A percentile compares a stretch with the other conserved stretches of the same genome.
phyloP scores from a whole-genome alignment of 1,140 invertebrate species.

The Drosophila varians region DNA sequence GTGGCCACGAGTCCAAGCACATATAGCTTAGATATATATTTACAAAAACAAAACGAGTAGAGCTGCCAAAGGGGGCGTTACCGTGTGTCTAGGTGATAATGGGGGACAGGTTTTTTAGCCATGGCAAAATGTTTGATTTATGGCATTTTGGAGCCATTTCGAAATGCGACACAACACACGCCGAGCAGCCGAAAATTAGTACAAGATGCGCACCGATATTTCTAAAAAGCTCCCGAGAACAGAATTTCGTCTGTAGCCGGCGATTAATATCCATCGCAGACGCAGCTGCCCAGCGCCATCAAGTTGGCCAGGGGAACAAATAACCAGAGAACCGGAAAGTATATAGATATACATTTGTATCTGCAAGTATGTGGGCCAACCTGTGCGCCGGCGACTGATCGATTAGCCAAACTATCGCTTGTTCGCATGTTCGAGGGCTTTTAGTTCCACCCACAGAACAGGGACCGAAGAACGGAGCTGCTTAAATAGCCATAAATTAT shows the following conservation, averaged over 20 bases:
- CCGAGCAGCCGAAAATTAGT: conserved; percentile 53
- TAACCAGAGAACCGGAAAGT: conserved; percentile 25
- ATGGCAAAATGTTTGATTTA: conserved; percentile 72
- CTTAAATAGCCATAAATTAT: conserved; percentile 80
- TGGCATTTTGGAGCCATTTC: conserved; percentile 73
- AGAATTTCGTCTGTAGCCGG: conserved; percentile 60
- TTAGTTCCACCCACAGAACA: conserved; percentile 68
- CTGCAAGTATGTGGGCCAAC: conserved; percentile 60
- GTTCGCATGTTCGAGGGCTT: conserved; percentile 49
- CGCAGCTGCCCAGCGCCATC: conserved; percentile 77
- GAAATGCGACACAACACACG: conserved; percentile 73
- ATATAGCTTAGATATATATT: conserved; percentile 5
- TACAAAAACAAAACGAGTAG: neutral
- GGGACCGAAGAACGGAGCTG: conserved; percentile 39
- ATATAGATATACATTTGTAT: conserved; percentile 62
- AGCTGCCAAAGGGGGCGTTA: conserved; percentile 52
- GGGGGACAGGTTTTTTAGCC: conserved; percentile 51
- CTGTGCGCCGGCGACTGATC: conserved; percentile 60
- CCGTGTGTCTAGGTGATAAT: conserved; percentile 74
- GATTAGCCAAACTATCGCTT: conserved; percentile 61
- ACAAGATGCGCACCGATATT: conserved; percentile 32
- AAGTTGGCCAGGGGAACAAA: conserved; percentile 53
- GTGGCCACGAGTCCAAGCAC: conserved; percentile 41
- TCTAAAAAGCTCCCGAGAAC: conserved; percentile 39
- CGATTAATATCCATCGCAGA: conserved; percentile 77